phyloP scores from a whole-genome alignment of 2,888 invertebrate genomes.

The Dastarcus helophoroides region DNA sequence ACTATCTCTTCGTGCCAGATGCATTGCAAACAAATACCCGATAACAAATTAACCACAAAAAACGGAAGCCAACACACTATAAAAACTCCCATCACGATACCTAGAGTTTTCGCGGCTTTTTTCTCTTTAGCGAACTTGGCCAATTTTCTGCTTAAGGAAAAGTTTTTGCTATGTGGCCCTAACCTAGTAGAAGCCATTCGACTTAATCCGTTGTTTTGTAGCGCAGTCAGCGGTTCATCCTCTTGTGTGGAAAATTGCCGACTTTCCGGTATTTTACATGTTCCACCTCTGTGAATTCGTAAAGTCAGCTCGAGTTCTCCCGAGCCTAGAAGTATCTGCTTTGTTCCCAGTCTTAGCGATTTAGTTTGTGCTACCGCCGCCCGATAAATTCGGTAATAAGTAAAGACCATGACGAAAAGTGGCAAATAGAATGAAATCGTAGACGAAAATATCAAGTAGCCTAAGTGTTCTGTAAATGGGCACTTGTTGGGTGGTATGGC shows the following conservation, averaged over 20 bases:
- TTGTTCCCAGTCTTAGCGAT: slow-evolving; percentile 82
- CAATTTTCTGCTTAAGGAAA: slow-evolving; percentile 83
- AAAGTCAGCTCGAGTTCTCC: slow-evolving; percentile 81
- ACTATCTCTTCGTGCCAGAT: slow-evolving; percentile 81
- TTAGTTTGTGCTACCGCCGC: slow-evolving; percentile 88
- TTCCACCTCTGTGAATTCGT: slow-evolving; percentile 87
- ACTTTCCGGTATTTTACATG: slow-evolving; percentile 45
- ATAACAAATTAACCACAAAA: slow-evolving; percentile 86
- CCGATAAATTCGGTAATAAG: slow-evolving; percentile 90
- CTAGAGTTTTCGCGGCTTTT: slow-evolving; percentile 93
- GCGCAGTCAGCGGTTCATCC: slow-evolving; percentile 63
- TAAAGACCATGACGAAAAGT: slow-evolving; percentile 94
- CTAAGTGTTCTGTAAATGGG: slow-evolving; percentile 91
- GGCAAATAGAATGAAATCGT: slow-evolving; percentile 97
- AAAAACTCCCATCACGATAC: slow-evolving; percentile 94
- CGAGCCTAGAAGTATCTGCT: slow-evolving; percentile 75
- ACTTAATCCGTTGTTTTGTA: slow-evolving; percentile 69
- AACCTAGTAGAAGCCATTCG: slow-evolving; percentile 56
- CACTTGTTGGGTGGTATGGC: slow-evolving; percentile 78
- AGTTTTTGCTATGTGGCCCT: slow-evolving; percentile 62
- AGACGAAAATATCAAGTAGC: slow-evolving; percentile 94
- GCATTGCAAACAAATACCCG: slow-evolving; percentile 80
- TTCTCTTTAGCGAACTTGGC: slow-evolving; percentile 95
- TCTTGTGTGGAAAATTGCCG: slow-evolving; percentile 49
- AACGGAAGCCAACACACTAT: slow-evolving; percentile 97